Conservation (phyloP, 2,113 vertebrate species). For the Emberiza fucata region DNA sequence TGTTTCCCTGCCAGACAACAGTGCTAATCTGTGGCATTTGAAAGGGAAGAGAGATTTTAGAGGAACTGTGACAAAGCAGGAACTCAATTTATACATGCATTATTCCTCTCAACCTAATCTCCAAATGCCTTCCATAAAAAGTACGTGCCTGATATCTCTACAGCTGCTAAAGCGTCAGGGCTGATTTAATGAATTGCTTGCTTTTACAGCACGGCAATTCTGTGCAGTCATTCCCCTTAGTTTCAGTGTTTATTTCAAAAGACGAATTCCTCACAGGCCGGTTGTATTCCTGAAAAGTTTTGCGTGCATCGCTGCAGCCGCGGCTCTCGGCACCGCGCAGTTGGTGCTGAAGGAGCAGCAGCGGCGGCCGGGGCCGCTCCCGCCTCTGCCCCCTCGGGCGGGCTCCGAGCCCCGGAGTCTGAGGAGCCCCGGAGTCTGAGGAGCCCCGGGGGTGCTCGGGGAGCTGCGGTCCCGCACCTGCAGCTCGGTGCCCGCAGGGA, state of each 20-base stretch:
- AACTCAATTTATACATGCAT: background rate
- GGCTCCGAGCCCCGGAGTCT: background rate
- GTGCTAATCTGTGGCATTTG: background rate
- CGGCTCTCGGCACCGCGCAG: fast-evolving
- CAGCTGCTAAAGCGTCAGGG: background rate
- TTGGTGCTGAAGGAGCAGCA: fast-evolving
- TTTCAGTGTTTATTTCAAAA: background rate
- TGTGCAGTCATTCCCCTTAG: fast-evolving
- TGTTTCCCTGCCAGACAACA: background rate
- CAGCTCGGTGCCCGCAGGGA: background rate
- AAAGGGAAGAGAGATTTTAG: background rate
- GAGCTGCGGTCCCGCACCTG: background rate
- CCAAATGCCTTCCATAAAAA: background rate
- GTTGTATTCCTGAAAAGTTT: background rate
- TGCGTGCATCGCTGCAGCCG: fast-evolving
- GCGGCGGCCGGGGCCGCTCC: background rate
- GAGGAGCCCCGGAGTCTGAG: background rate
- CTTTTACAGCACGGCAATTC: background rate
- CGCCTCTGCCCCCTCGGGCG: background rate
- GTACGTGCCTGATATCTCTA: background rate
- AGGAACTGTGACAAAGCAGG: background rate
- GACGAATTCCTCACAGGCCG: fast-evolving
- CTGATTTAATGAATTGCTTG: background rate
- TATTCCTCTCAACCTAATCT: background rate
- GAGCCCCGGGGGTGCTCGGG: background rate